A percentile compares a stretch with the other conserved stretches of the same genome.
phyloP scores from a whole-genome alignment of 1,140 invertebrate species.

The Orius insidiosus region DNA sequence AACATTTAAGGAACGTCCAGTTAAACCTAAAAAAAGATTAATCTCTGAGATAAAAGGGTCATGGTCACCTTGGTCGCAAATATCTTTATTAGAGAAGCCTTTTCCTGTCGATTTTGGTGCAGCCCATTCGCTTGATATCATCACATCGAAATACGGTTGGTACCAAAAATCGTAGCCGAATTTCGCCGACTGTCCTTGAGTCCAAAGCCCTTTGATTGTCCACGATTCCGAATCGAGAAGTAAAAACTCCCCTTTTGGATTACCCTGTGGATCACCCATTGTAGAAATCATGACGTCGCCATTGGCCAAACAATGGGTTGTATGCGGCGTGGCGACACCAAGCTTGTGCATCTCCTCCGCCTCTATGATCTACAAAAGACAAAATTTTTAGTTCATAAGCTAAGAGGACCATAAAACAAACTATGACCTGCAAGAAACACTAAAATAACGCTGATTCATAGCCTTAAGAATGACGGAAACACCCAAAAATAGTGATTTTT shows the following conservation, averaged over 20 bases:
- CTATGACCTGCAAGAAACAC: not conserved
- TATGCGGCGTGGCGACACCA: slow-evolving; percentile 73
- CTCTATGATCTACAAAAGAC: slow-evolving; percentile 41
- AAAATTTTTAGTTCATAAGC: too few relatives aligned
- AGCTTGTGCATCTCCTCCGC: slow-evolving; percentile 51
- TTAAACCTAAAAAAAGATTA: slow-evolving; percentile 34
- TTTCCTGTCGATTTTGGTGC: slow-evolving; percentile 63
- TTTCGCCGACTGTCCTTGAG: slow-evolving; percentile 35
- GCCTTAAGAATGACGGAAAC: too few relatives aligned
- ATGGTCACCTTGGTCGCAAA: not conserved
- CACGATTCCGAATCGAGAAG: slow-evolving; percentile 72
- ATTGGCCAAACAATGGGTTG: slow-evolving; percentile 76
- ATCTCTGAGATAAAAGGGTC: not conserved
- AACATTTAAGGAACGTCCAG: slow-evolving; percentile 72
- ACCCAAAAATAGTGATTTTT: too few relatives aligned
- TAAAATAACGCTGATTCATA: too few relatives aligned
- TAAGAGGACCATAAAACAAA: not conserved
- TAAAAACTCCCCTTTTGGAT: slow-evolving; percentile 74
- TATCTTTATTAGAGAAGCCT: slow-evolving; percentile 42
- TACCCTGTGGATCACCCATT: slow-evolving; percentile 66
- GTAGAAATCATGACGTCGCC: slow-evolving; percentile 91
- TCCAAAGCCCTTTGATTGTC: slow-evolving; percentile 41
- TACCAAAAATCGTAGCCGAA: slow-evolving; percentile 90
- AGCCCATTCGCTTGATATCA: slow-evolving; percentile 86
- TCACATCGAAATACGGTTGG: slow-evolving; percentile 80